Evolutionary conservation across 2,797 vertebrate species (phyloP), one percentile per base, ranked within the genome.

Genomic region (Scleropages formosus): DNA sequence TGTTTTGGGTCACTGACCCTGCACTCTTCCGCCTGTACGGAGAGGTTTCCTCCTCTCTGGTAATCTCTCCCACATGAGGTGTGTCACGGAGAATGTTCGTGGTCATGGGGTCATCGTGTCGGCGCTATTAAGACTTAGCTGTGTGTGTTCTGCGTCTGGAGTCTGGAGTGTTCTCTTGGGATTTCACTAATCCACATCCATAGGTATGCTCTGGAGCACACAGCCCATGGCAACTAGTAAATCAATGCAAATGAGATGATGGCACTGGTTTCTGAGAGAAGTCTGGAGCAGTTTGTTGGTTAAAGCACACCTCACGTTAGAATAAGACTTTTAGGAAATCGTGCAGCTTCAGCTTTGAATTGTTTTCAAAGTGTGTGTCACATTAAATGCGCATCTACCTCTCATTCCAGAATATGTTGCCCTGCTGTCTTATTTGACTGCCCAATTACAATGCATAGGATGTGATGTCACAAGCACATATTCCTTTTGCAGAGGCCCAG

Each of bases 121-220:
- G 58, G 20, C 81, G 77, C 31, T 73, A 73, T 80, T 82, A 82
- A 77, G 80, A 74, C 83, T 56, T 10, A 12, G 70, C 77, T 63
- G n/a, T 69, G 46, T 49, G 47, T 69, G 0, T 56, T 18, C 18
- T 18, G 53, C 56, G 53, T 12, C 53, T 56, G 61, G 39, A 69
- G 26, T 78, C 77, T 66, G 4, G 62, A 56, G 66, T 63, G 44
- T 73, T 71, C 74, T 78, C 20, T 3, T 0, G n/a, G 8, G 78
- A 59, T 27, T 64, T 75, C 1, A 31, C 61, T 61, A 65, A 82
- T 58, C 53, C 18, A 58, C 53, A 13, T 56, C 18, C 18, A 58
- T 58, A 10, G 53, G 53, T n/a, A 1, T 8, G 53, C 11, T 58
- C 12, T 13, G 53, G 4, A 3, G 18, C 12, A 13, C 53, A n/a